Evolutionary conservation across 2,797 vertebrate genomes (phyloP).

Genomic region (Ctenopoma multispine): DNA sequence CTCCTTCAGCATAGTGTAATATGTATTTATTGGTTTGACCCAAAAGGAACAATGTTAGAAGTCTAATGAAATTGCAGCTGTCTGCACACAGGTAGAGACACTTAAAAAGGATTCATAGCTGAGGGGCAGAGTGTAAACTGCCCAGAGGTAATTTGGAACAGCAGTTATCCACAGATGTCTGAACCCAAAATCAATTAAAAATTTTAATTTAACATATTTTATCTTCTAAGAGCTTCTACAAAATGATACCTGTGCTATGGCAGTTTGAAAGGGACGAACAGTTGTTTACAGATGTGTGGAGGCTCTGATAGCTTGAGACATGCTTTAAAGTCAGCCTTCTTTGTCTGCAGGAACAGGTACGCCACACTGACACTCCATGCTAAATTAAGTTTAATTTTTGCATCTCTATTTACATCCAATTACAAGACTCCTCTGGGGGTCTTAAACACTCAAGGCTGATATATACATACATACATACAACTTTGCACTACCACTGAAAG

Average conservation of each 20-base stretch:
- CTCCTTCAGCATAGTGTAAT: slow-evolving; percentile 15
- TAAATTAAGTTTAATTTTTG: slow-evolving; percentile 67
- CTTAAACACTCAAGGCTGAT: slow-evolving; percentile 25
- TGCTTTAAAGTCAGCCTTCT: slow-evolving; percentile 44
- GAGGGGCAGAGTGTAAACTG: slow-evolving; percentile 33
- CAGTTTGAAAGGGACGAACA: slow-evolving; percentile 23
- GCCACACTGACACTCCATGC: slow-evolving; percentile 40
- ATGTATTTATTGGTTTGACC: slow-evolving; percentile 48
- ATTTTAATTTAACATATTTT: slow-evolving; percentile 56
- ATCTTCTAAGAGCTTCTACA: slow-evolving; percentile 38
- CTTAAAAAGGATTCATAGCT: slow-evolving; percentile 58
- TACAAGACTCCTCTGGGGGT: slow-evolving; percentile 39
- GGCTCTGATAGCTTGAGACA: slow-evolving; percentile 63
- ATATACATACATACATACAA: slow-evolving; percentile 30
- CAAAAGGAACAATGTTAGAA: slow-evolving; percentile 30
- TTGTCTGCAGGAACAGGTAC: slow-evolving; percentile 49
- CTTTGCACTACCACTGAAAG: slow-evolving; percentile 12
- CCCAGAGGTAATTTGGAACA: slow-evolving; percentile 47
- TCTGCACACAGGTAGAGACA: slow-evolving; percentile 44
- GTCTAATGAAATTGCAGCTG: slow-evolving; percentile 43
- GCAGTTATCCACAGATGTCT: slow-evolving; percentile 58
- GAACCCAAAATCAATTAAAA: slow-evolving; percentile 63
- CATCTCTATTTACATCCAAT: slow-evolving; percentile 63
- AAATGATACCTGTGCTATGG: slow-evolving; percentile 16
- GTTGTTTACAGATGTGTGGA: slow-evolving; percentile 45